Conservation (phyloP, 2,888 invertebrate genomes). For the Phoenoteleia sp. region DNA sequence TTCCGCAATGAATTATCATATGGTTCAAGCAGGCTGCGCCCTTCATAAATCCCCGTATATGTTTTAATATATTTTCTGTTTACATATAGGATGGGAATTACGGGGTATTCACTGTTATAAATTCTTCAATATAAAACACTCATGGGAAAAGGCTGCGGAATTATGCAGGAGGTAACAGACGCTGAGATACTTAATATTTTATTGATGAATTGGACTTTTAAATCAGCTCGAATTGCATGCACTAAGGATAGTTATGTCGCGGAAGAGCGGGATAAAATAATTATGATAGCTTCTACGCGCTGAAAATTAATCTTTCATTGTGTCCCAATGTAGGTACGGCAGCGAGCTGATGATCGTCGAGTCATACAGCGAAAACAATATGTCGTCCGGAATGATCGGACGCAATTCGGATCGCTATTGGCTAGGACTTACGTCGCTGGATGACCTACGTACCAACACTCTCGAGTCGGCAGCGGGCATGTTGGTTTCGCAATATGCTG, state of each 20-base stretch:
- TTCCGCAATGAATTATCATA: neutral
- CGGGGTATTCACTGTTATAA: conserved; percentile 97
- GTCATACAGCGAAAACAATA: conserved; percentile 96
- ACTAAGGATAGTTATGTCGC: neutral
- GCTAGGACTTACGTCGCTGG: conserved; percentile 96
- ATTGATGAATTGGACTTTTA: conserved; percentile 54
- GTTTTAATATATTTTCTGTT: conserved; percentile 63
- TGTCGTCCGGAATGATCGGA: conserved; percentile 93
- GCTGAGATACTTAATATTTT: conserved; percentile 52
- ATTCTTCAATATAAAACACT: conserved; percentile 98
- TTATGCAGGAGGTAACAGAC: conserved; percentile 95
- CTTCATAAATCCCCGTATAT: conserved; percentile 3
- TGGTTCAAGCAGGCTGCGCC: conserved; percentile 58
- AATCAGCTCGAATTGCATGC: conserved; percentile 28
- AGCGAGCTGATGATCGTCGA: conserved; percentile 97
- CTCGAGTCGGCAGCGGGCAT: conserved; percentile 97
- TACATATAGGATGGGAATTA: conserved; percentile 94
- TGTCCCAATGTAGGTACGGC: conserved; percentile 92
- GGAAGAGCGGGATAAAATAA: neutral
- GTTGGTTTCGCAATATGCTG: conserved; percentile 96
- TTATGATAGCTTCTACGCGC: neutral
- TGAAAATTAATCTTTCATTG: conserved; percentile 7
- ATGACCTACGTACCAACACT: conserved; percentile 97
- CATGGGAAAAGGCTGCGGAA: conserved; percentile 98
- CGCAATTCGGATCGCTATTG: conserved; percentile 93